phyloP scores from a whole-genome alignment of 2,797 vertebrate genomes.

The Malurus leucopterus region DNA sequence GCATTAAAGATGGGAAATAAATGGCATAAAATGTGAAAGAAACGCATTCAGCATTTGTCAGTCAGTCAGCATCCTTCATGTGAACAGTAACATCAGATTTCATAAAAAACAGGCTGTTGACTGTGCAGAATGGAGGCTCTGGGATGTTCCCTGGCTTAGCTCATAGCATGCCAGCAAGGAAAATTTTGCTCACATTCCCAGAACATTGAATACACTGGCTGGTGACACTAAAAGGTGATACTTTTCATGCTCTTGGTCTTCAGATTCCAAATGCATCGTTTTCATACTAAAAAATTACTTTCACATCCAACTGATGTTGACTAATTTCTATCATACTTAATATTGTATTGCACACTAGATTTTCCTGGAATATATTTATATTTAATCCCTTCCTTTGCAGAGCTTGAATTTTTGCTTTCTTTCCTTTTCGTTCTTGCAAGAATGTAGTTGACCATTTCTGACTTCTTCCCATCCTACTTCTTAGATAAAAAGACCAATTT shows the following conservation, averaged over 20 bases:
- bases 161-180: neutral
- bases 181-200: neutral
- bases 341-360: neutral
- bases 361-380: neutral
- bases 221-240: neutral
- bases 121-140: accelerated
- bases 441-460: neutral
- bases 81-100: neutral
- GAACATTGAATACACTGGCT: neutral
- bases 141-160: neutral
- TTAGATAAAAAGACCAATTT: neutral
- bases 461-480: neutral
- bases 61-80: neutral
- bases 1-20: neutral
- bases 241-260: neutral
- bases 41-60: neutral
- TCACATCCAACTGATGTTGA: neutral
- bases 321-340: neutral
- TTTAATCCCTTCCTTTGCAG: neutral
- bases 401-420: neutral
- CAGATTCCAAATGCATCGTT: neutral
- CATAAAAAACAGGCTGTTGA: neutral
- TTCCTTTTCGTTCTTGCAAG: neutral
- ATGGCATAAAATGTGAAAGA: neutral
- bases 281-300: neutral